Conservation (phyloP, 2,888 invertebrate species). For the Gisinianus flammeolus region DNA sequence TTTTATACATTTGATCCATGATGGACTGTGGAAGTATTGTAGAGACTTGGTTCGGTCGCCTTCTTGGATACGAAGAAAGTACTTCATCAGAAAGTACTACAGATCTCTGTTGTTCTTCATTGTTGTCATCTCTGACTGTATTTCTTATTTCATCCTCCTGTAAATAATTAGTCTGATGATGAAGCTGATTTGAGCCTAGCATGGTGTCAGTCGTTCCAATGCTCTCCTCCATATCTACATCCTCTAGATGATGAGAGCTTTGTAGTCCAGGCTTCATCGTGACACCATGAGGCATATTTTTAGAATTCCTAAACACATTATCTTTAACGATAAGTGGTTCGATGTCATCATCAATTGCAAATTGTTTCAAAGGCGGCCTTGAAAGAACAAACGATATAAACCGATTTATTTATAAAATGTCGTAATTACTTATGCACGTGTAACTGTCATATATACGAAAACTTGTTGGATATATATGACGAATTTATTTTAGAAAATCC, state of each 20-base stretch:
- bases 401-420: no score
- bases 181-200: no score
- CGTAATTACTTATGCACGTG: no score
- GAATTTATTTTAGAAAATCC: no score
- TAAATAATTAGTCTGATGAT: no score
- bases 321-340: conserved; percentile 31
- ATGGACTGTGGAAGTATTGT: conserved; percentile 32
- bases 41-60: conserved; percentile 40
- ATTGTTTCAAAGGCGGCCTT: conserved; percentile 48
- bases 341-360: conserved; percentile 45
- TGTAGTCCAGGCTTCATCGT: no score
- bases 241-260: background rate
- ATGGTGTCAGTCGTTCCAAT: background rate
- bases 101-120: conserved; percentile 38
- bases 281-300: no score
- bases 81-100: conserved; percentile 50
- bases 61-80: conserved; percentile 44
- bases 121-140: background rate
- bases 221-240: conserved; percentile 45
- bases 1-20: conserved; percentile 27
- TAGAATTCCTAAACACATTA: conserved; percentile 5
- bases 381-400: conserved; percentile 12
- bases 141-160: no score
- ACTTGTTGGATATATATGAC: no score
- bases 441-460: no score